Evolutionary conservation across 2,888 invertebrate genomes (phyloP).

Genomic region (Stenolophus ochropezus): DNA sequence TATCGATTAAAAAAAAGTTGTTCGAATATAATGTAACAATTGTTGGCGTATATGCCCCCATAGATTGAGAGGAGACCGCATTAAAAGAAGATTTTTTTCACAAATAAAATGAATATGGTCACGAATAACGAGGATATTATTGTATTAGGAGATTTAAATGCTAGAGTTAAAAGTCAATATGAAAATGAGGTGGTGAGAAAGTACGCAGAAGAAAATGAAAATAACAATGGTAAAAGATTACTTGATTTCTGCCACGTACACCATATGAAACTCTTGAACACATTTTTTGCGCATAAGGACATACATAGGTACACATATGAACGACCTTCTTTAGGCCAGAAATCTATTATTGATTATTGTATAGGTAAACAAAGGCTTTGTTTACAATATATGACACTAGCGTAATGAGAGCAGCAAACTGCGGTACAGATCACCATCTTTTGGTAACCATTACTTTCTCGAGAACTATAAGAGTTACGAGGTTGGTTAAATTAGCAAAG

Average conservation of each 20-base stretch:
- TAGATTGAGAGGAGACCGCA: background rate
- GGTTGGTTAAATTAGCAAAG: no score
- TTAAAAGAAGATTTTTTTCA: background rate
- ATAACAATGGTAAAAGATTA: background rate
- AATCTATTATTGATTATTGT: no score
- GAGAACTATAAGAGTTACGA: no score
- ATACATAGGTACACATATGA: constrained; percentile 71
- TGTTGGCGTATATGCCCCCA: background rate
- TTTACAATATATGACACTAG: no score
- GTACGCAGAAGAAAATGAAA: background rate
- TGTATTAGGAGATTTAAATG: background rate
- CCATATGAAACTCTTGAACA: constrained; percentile 59
- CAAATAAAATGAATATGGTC: background rate
- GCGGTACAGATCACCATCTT: no score
- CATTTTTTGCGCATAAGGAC: constrained; percentile 63
- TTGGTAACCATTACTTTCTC: no score
- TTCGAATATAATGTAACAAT: background rate
- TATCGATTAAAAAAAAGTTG: background rate
- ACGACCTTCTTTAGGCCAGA: constrained; percentile 65
- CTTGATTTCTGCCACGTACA: background rate
- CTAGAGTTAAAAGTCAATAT: background rate
- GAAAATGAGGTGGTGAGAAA: background rate
- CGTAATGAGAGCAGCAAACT: no score
- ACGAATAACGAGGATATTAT: background rate
- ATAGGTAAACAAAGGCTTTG: no score